Percentiles rank a stretch among this genome's conserved stretches.
phyloP scores from a whole-genome alignment of 2,797 vertebrate species.

The Crocodylus rhombifer region DNA sequence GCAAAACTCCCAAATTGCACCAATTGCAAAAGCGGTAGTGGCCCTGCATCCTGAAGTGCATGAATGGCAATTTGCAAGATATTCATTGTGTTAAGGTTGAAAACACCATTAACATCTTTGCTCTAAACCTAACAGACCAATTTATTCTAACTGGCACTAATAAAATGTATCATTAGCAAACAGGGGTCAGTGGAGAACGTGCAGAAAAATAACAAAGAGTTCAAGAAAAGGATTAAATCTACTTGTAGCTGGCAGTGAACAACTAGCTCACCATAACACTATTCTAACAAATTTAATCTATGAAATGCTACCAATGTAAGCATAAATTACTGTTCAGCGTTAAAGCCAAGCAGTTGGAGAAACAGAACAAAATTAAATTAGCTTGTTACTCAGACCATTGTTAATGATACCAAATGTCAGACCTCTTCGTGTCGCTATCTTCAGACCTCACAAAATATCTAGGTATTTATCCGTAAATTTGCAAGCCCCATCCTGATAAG shows the following conservation, averaged over 20 bases:
- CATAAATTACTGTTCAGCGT: conserved; percentile 20
- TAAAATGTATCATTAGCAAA: conserved; percentile 67
- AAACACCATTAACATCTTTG: conserved; percentile 67
- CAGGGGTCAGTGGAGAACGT: conserved; percentile 28
- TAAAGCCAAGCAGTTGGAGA: conserved; percentile 57
- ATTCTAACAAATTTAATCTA: conserved; percentile 42
- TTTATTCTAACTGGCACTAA: conserved; percentile 66
- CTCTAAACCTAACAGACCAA: conserved; percentile 55
- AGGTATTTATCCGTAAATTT: background rate
- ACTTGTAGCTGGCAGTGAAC: conserved; percentile 20
- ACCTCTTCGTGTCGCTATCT: conserved; percentile 34
- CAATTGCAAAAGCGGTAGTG: background rate
- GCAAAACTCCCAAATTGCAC: conserved; percentile 12
- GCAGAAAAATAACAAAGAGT: conserved; percentile 28
- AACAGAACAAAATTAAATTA: conserved; percentile 48
- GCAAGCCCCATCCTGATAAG: conserved; percentile 7
- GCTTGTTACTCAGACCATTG: conserved; percentile 31
- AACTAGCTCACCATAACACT: conserved; percentile 55
- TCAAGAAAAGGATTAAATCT: conserved; percentile 56
- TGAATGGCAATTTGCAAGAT: conserved; percentile 19
- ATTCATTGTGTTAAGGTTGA: conserved; percentile 43
- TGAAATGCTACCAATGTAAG: conserved; percentile 5
- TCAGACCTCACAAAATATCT: conserved; percentile 45
- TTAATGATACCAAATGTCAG: conserved; percentile 29
- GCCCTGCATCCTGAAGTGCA: conserved; percentile 29